Percentiles rank a stretch among this genome's conserved stretches.
Evolutionary conservation across 1,140 invertebrate genomes (phyloP).

Genomic region (Himalopsyche phryganea): DNA sequence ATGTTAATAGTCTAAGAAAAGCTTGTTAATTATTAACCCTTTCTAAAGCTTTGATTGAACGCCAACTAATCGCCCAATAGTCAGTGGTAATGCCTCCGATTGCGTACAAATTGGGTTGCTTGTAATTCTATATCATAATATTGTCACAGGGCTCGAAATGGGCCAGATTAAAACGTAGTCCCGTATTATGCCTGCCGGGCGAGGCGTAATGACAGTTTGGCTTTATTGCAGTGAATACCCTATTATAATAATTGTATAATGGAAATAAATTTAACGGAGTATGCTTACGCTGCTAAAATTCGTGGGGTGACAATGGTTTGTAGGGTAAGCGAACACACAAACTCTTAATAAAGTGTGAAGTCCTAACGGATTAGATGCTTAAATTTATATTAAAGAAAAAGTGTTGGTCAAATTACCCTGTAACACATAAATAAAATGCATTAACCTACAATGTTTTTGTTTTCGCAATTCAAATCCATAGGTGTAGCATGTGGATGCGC

Average conservation of each 20-base stretch:
- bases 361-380: no score
- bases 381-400: no score
- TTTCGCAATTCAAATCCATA: no score
- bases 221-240: constrained; percentile 17
- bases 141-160: background rate
- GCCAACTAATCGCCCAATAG: background rate
- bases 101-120: constrained; percentile 8
- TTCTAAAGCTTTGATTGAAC: no score
- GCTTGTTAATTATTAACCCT: no score
- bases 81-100: background rate
- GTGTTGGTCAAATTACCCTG: no score
- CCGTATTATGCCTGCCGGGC: background rate
- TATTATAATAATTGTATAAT: constrained; percentile 26
- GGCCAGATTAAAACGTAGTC: constrained; percentile 18
- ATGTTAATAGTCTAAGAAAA: no score
- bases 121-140: constrained; percentile 16
- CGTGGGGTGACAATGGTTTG: background rate
- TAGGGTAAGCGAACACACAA: no score
- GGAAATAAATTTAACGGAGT: constrained; percentile 26
- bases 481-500: no score
- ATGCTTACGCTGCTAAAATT: background rate
- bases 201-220: constrained; percentile 11
- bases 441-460: no score
- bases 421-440: no score
- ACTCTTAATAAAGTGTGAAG: no score